Percentiles rank a stretch among this genome's conserved stretches.
phyloP scores from a whole-genome alignment of 2,113 vertebrate genomes.

The Beaufortia kweichowensis region DNA sequence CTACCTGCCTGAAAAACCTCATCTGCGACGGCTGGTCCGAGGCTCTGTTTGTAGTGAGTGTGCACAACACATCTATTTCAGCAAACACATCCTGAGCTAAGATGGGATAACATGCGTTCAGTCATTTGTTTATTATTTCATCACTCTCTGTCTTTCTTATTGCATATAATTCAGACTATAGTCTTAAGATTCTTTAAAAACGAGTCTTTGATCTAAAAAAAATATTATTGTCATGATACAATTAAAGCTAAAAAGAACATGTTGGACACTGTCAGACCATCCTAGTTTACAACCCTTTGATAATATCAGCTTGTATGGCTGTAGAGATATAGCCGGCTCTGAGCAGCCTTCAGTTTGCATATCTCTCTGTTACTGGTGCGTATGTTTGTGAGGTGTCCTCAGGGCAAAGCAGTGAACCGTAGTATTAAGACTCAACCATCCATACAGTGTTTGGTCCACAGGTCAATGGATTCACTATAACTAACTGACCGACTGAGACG shows the following conservation, averaged over 20 bases:
- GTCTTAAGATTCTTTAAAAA: too few relatives aligned
- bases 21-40: constrained; percentile 90
- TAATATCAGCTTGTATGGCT: too few relatives aligned
- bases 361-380: background rate
- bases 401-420: background rate
- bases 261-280: background rate
- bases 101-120: too few relatives aligned
- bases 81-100: too few relatives aligned
- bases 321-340: background rate
- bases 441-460: constrained; percentile 10
- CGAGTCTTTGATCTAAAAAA: background rate
- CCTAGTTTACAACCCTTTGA: background rate
- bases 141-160: background rate
- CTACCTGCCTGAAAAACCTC: constrained; percentile 96
- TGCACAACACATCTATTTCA: background rate
- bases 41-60: constrained; percentile 95
- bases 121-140: background rate
- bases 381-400: constrained; percentile 9
- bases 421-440: background rate
- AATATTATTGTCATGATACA: background rate
- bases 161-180: background rate
- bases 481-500: background rate
- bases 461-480: constrained; percentile 1
- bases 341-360: constrained; percentile 7
- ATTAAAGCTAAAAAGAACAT: background rate